Base-by-base conservation (phyloP, 2,888 invertebrate genomes). In the Drosophila prostipennis region DNA sequence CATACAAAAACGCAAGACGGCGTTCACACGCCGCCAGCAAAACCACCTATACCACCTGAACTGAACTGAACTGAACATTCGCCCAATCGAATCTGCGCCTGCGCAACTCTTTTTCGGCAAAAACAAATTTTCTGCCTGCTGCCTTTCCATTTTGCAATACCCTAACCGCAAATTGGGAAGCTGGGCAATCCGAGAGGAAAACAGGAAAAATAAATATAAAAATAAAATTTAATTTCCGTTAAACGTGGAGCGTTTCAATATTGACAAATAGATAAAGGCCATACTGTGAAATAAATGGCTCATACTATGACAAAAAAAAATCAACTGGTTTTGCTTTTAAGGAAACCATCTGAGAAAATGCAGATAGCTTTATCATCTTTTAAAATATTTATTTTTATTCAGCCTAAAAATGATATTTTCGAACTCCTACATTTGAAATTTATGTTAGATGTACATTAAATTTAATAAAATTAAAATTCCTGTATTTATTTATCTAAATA, bases 11-110 rank as follows among this genome's bases (percentile, higher is more conserved):
- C 13, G 14, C 14, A 16, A 40, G 52, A 51, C 82, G 70, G 69
- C 86, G 80, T 82, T 82, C 86, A 82, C 87, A 82, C 87, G 82
- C 85, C 85, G 73, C 61, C 61, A 56, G 65, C 46, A 32, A 56
- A 43, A 29, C 40, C 19, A 10, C n/a, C 45, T 29, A 14, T 46
- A 14, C 29, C 45, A 29, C 14, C 29, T 46, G 45, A 43, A 14
- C 49, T 1, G 23, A 43, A 14, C 49, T 1, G 23, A 57, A 32
- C 26, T 19, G 60, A 64, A 74, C 79, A 85, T 82, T 80, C 61
- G 77, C 80, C 85, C 79, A 79, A 85, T 81, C 84, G 80, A 86
- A 79, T 82, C 82, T 77, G 77, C 78, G 74, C 80, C 80, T 78
- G 80, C 78, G 78, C 87, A 81, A 86, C 81, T 72, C 76, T 80